These are phyloP conservation scores for Anabas testudineus DNA, from an alignment of 2,797 vertebrate genomes.

Conservation along the genomic window DNA sequence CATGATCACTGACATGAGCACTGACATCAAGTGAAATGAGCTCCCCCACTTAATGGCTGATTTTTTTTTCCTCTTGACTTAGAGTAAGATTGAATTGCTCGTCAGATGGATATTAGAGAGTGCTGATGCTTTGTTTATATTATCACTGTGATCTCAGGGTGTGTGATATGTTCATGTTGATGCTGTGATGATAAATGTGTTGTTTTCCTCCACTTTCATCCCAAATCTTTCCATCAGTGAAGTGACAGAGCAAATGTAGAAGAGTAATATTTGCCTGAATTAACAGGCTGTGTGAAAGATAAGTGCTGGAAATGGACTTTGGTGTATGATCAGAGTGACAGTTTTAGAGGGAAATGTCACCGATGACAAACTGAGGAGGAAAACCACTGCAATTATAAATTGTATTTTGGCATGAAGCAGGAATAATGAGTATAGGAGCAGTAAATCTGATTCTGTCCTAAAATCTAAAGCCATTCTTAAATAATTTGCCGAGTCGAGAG, in stretches of 20 bases:
- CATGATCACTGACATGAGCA: neutral
- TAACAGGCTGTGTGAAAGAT: slow-evolving; percentile 16
- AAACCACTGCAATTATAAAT: slow-evolving; percentile 44
- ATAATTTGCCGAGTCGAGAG: slow-evolving; percentile 27
- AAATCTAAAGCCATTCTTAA: slow-evolving; percentile 29
- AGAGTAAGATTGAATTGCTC: slow-evolving; percentile 13
- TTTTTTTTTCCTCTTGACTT: slow-evolving; percentile 1
- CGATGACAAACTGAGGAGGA: slow-evolving; percentile 39
- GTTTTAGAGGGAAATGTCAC: slow-evolving; percentile 23
- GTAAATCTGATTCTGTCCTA: slow-evolving; percentile 38
- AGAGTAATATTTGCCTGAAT: neutral
- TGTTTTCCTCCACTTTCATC: slow-evolving; percentile 14
- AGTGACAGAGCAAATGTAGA: slow-evolving; percentile 13
- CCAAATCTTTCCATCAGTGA: neutral
- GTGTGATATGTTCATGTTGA: slow-evolving; percentile 5
- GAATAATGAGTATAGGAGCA: slow-evolving; percentile 39
- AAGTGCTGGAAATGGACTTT: slow-evolving; percentile 15
- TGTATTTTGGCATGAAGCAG: slow-evolving; percentile 30
- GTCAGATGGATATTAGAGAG: slow-evolving; percentile 17
- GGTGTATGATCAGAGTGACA: slow-evolving; percentile 13
- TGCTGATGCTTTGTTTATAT: slow-evolving; percentile 22
- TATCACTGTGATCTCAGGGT: neutral
- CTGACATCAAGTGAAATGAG: slow-evolving; percentile 16
- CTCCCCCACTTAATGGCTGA: slow-evolving; percentile 3
- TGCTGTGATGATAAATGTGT: slow-evolving; percentile 17